Evolutionary conservation across 2,113 vertebrate genomes (phyloP).

Genomic region (Callopanchax toddi): DNA sequence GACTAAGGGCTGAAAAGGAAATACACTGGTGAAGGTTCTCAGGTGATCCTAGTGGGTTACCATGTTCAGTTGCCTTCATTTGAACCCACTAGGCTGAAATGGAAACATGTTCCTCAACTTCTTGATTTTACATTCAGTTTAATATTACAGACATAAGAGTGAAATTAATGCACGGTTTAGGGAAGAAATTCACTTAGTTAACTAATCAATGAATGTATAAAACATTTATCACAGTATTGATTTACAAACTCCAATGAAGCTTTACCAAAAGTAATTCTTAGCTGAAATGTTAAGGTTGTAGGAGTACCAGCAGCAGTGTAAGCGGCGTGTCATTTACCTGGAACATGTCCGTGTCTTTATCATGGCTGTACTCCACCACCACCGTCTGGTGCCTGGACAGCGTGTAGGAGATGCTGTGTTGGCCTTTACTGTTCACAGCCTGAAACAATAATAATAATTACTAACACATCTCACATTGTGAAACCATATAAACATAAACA

Average conservation of each 20-base stretch:
- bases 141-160: constrained; percentile 16
- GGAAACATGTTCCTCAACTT: no score
- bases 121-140: no score
- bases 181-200: background rate
- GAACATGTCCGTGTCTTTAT: constrained; percentile 99
- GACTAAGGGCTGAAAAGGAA: constrained; percentile 3
- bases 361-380: constrained; percentile 95
- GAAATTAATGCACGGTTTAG: background rate
- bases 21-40: no score
- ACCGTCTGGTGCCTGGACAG: constrained; percentile 96
- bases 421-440: constrained; percentile 95
- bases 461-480: background rate
- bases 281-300: no score
- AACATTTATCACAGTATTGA: no score
- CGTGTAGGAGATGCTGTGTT: constrained; percentile 97
- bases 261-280: background rate
- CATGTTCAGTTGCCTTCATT: no score
- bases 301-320: no score
- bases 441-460: constrained; percentile 68
- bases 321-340: constrained; percentile 82
- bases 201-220: background rate
- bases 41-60: no score
- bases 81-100: no score
- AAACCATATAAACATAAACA: background rate
- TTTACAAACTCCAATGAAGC: background rate